phyloP scores from a whole-genome alignment of 2,888 invertebrate genomes.

The Eupeodes luniger region DNA sequence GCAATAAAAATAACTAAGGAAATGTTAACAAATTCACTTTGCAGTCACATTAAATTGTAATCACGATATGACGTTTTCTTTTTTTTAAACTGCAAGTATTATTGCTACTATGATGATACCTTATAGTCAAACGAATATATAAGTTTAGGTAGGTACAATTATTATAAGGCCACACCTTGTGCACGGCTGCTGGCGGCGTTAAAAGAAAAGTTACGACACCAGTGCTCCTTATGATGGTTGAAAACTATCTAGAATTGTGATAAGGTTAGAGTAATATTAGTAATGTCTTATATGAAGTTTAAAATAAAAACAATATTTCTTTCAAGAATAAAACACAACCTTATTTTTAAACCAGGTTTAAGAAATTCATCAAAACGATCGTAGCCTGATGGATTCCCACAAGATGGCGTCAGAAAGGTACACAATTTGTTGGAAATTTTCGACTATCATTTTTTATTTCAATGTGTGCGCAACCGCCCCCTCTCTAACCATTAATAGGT shows the following conservation, averaged over 20 bases:
- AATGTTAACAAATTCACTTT: constrained; percentile 29
- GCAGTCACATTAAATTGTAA: constrained; percentile 41
- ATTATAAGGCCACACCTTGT: constrained; percentile 59
- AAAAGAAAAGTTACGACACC: constrained; percentile 8
- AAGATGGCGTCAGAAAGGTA: neutral
- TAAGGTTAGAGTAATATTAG: no score
- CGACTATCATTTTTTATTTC: neutral
- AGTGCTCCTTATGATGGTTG: neutral
- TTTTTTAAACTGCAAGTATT: neutral
- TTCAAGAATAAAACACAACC: no score
- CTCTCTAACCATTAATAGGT: neutral
- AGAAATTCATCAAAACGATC: neutral
- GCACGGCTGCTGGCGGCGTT: constrained; percentile 47
- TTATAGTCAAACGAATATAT: neutral
- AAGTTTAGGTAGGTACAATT: neutral
- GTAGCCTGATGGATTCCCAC: neutral
- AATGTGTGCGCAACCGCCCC: neutral
- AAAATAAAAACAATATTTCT: no score
- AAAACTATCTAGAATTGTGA: neutral
- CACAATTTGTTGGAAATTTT: neutral
- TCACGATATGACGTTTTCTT: constrained; percentile 28
- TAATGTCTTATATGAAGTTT: no score
- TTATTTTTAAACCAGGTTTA: neutral
- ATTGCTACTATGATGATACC: neutral
- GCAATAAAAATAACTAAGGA: constrained; percentile 27